Base-by-base conservation (phyloP, 2,888 invertebrate species). In the Lithophane semibrunnea region DNA sequence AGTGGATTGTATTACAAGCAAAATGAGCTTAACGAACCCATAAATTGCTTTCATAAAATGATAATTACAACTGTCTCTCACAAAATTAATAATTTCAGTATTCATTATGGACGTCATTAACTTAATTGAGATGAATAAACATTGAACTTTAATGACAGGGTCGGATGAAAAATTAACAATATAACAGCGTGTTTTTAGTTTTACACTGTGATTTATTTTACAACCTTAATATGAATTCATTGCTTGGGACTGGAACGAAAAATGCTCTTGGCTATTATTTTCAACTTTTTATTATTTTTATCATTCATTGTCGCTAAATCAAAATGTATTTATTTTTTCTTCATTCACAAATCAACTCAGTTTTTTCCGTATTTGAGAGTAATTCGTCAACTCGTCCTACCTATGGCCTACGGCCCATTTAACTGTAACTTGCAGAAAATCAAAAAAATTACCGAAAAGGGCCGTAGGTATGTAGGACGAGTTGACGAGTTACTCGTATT, bases 101-200 rank as follows among this genome's bases (percentile, higher is more conserved):
- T 84, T 86, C 69, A 82, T 73, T 72, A 67, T 72, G 77, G 66
- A 69, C 68, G 54, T 68, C 63, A 77, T 86, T 86, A 76, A 81
- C 52, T 77, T 78, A 81, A 86, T 83, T 83, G 75, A 58, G 74
- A 83, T 75, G 70, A 82, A 83, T 79, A 85, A 75, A 75, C 63
- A 63, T n/a, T 63, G 47, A 61, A 24, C 54, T 37, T 21, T 72
- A 76, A 69, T 60, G 70, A 71, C 71, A 44, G 58, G n/a, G 9
- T 63, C 24, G 16, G 10, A 84, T 69, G 60, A 69, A 80, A 81
- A 60, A 52, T 71, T 29, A 21, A 72, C 61, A 56, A 24, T 47
- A 18, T 18, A 37, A 49, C 24, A 24, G 16, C 10, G 16, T 70
- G 66, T 65, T 66, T 66, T 61, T 56, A 66, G 63, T 65, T 75